These are phyloP conservation scores for Astyanax mexicanus DNA, from an alignment of 2,797 vertebrate genomes.

Conservation along the genomic window DNA sequence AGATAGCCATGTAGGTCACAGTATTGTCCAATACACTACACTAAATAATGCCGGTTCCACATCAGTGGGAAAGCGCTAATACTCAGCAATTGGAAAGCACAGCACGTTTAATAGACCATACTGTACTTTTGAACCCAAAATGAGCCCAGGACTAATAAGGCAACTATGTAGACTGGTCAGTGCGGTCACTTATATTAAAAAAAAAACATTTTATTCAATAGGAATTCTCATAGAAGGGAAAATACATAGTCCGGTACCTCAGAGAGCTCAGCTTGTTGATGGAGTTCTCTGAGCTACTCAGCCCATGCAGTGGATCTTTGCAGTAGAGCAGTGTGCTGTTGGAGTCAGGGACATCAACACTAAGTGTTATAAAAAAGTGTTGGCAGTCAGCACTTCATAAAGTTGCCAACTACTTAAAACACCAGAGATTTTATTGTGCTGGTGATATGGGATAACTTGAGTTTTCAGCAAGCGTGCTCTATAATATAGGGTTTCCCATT, in stretches of 20 bases:
- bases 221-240: neutral
- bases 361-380: neutral
- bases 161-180: neutral
- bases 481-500: too few species aligned
- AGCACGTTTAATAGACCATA: neutral
- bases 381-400: slow-evolving; percentile 6
- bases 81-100: neutral
- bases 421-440: too few species aligned
- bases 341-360: neutral
- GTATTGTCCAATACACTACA: too few species aligned
- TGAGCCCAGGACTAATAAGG: neutral
- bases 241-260: neutral
- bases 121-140: neutral
- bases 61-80: too few species aligned
- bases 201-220: neutral
- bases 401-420: neutral
- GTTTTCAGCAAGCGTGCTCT: too few species aligned
- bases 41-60: too few species aligned
- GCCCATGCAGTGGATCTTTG: neutral
- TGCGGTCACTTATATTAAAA: neutral
- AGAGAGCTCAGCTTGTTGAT: neutral
- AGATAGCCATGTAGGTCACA: too few species aligned
- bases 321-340: neutral
- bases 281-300: neutral
- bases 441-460: too few species aligned